Percentiles rank a stretch among this genome's conserved stretches.
These are phyloP conservation scores for Drusus annulatus DNA, from an alignment of 1,140 invertebrate species.

Conservation along the genomic window DNA sequence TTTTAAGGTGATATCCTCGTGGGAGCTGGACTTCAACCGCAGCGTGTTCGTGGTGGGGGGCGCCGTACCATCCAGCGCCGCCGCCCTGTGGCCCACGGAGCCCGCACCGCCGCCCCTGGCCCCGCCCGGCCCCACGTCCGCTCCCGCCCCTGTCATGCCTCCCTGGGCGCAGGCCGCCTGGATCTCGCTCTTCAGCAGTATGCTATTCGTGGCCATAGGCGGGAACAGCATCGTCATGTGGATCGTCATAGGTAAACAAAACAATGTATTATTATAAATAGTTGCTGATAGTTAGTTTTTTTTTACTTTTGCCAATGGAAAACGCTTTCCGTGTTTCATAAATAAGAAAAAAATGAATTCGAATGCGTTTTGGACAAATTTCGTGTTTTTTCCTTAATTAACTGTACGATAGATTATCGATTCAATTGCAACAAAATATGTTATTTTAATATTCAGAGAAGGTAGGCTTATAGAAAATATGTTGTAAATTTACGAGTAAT, in stretches of 20 bases:
- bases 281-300: too few species aligned
- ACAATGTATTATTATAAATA: too few species aligned
- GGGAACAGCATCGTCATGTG: constrained; percentile 92
- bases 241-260: constrained; percentile 83
- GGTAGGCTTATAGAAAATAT: too few species aligned
- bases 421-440: too few species aligned
- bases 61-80: constrained; percentile 62
- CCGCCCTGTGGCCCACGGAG: constrained; percentile 58
- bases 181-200: constrained; percentile 80
- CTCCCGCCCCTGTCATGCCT: constrained; percentile 64
- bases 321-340: too few species aligned
- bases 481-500: too few species aligned
- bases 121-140: constrained; percentile 1
- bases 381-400: too few species aligned
- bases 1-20: constrained; percentile 67
- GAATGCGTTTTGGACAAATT: too few species aligned
- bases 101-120: constrained; percentile 56
- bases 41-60: constrained; percentile 65
- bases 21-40: constrained; percentile 69
- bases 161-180: constrained; percentile 80
- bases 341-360: too few species aligned
- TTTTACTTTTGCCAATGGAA: too few species aligned
- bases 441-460: too few species aligned
- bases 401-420: too few species aligned
- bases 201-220: constrained; percentile 83